phyloP scores from a whole-genome alignment of 2,113 vertebrate genomes.

The Pao palembangensis region DNA sequence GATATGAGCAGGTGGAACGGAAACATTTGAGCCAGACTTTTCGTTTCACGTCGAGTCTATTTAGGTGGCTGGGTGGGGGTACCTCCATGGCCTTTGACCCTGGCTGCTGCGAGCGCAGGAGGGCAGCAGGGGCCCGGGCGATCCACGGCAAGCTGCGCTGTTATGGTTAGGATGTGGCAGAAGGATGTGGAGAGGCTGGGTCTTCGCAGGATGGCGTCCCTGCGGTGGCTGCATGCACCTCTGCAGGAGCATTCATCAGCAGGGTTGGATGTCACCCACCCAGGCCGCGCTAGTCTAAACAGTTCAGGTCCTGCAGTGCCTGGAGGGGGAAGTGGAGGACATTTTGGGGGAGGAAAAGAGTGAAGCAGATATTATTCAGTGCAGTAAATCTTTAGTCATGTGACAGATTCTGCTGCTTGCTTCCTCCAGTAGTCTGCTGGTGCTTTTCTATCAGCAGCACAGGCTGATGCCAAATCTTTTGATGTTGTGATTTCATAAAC shows the following conservation, averaged over 20 bases:
- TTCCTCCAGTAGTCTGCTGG: not conserved
- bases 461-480: not conserved
- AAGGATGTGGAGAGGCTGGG: not conserved
- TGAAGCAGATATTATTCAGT: conserved; percentile 23
- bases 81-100: conserved; percentile 17
- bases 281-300: conserved; percentile 62
- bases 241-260: conserved; percentile 41
- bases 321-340: conserved; percentile 21
- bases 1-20: conserved; percentile 60
- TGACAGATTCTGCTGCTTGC: not conserved
- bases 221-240: conserved; percentile 6
- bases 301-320: conserved; percentile 29
- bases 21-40: conserved; percentile 63
- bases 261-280: conserved; percentile 49
- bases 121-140: not conserved
- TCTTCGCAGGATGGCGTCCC: conserved; percentile 3
- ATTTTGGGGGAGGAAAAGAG: conserved; percentile 18
- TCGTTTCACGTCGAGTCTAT: conserved; percentile 19
- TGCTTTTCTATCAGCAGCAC: not conserved
- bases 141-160: too few species aligned
- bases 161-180: conserved; percentile 20
- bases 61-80: conserved; percentile 10
- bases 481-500: not conserved
- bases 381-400: conserved; percentile 7
- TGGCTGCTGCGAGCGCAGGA: conserved; percentile 12